phyloP scores from a whole-genome alignment of 2,797 vertebrate genomes.

The Catostomus latipinnis region DNA sequence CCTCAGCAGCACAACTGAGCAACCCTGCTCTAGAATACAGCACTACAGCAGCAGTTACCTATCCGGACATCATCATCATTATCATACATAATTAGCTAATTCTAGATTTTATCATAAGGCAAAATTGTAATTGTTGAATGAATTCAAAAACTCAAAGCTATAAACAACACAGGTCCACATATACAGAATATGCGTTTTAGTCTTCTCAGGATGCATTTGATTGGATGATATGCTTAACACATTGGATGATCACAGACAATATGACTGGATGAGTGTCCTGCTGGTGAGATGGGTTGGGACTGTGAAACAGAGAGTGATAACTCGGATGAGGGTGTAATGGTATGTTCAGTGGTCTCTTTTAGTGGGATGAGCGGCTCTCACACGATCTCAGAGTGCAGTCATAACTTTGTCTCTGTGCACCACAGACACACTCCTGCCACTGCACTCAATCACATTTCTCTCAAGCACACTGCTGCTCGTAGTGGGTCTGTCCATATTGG shows the following conservation, averaged over 20 bases:
- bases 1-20: constrained; percentile 10
- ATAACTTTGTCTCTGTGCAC: constrained; percentile 93
- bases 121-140: constrained; percentile 16
- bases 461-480: constrained; percentile 76
- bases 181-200: constrained; percentile 19
- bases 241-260: constrained; percentile 38
- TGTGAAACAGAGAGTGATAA: constrained; percentile 22
- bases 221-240: no score
- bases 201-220: constrained; percentile 11
- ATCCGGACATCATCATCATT: constrained; percentile 21
- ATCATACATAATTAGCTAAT: constrained; percentile 14
- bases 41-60: constrained; percentile 30
- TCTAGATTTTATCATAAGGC: constrained; percentile 23
- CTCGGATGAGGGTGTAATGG: constrained; percentile 27
- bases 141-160: constrained; percentile 26
- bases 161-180: constrained; percentile 8
- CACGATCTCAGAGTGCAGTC: constrained; percentile 88
- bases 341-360: constrained; percentile 30
- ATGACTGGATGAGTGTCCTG: constrained; percentile 34
- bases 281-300: constrained; percentile 28
- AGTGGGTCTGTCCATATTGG: constrained; percentile 76
- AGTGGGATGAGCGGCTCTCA: constrained; percentile 3
- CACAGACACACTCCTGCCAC: constrained; percentile 74
- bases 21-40: constrained; percentile 3
- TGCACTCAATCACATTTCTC: constrained; percentile 81